Conservation (phyloP, 1,140 invertebrate genomes). For the Apis laboriosa region DNA sequence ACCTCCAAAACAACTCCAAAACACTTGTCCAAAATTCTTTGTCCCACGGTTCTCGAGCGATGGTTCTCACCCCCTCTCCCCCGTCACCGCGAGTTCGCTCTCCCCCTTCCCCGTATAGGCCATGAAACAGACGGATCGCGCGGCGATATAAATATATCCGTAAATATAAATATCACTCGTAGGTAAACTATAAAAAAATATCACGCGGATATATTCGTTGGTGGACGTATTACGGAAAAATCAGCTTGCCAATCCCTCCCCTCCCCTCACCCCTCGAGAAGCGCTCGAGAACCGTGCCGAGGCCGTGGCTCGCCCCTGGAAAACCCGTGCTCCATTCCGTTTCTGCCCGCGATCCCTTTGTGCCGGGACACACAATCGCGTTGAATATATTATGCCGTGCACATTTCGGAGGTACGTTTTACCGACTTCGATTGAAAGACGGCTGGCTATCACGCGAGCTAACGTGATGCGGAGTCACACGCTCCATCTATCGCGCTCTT, state of each 20-base stretch:
- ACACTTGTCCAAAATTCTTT: background rate
- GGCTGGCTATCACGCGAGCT: slow-evolving; percentile 66
- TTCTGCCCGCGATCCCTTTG: slow-evolving; percentile 35
- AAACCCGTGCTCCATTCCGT: slow-evolving; percentile 1
- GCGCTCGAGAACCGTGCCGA: slow-evolving; percentile 11
- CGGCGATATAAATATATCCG: slow-evolving; percentile 36
- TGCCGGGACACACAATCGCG: slow-evolving; percentile 49
- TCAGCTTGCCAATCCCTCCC: background rate
- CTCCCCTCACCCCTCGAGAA: background rate
- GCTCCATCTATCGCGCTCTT: slow-evolving; percentile 17
- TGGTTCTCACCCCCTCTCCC: too few relatives aligned
- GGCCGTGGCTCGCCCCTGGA: background rate
- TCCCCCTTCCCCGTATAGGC: slow-evolving; percentile 29
- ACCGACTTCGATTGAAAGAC: slow-evolving; percentile 66
- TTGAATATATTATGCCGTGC: slow-evolving; percentile 61
- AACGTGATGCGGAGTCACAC: slow-evolving; percentile 60
- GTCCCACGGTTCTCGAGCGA: background rate
- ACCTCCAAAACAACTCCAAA: background rate
- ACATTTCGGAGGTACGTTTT: slow-evolving; percentile 64
- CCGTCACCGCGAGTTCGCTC: background rate
- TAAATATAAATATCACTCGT: slow-evolving; percentile 44
- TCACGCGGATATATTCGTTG: slow-evolving; percentile 30
- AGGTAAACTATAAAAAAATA: slow-evolving; percentile 59
- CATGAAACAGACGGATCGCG: slow-evolving; percentile 50
- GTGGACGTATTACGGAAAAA: slow-evolving; percentile 29